Percentiles rank a stretch among this genome's conserved stretches.
Evolutionary conservation across 2,888 invertebrate species (phyloP).

Genomic region (Brachypterus glaber): DNA sequence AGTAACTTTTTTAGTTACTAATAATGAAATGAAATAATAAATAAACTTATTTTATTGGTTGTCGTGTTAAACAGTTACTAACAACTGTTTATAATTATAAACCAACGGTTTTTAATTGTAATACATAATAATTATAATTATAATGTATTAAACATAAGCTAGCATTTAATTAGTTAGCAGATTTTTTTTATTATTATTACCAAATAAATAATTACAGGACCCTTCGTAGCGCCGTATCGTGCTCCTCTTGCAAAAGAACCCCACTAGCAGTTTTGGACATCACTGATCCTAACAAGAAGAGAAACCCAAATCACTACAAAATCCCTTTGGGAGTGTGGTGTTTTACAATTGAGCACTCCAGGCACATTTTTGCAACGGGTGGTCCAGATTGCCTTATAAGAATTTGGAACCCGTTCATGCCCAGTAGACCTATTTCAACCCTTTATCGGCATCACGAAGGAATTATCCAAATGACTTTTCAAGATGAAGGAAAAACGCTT

Average conservation of each 20-base stretch:
- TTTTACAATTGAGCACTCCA: constrained; percentile 51
- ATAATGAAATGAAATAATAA: too few relatives aligned
- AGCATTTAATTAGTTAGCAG: too few relatives aligned
- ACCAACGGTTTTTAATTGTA: too few relatives aligned
- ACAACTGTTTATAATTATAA: too few relatives aligned
- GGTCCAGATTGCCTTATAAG: constrained; percentile 63
- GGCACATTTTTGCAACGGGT: constrained; percentile 53
- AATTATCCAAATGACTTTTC: constrained; percentile 56
- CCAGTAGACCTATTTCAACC: constrained; percentile 51
- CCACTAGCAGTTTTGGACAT: constrained; percentile 56
- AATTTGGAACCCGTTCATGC: constrained; percentile 75
- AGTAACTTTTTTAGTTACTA: too few relatives aligned
- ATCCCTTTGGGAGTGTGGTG: constrained; percentile 54
- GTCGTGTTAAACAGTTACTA: too few relatives aligned
- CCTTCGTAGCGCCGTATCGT: constrained; percentile 60
- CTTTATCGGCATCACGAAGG: constrained; percentile 63
- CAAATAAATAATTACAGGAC: too few relatives aligned
- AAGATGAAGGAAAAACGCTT: constrained; percentile 54
- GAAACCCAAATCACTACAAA: background rate
- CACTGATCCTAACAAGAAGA: constrained; percentile 29
- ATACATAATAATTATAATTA: too few relatives aligned
- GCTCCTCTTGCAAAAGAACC: constrained; percentile 34
- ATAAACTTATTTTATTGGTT: too few relatives aligned
- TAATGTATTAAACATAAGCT: too few relatives aligned
- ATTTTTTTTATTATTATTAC: too few relatives aligned